These are phyloP conservation scores for Stenotaenia linearis DNA, from an alignment of 2,888 invertebrate genomes.

Conservation along the genomic window DNA sequence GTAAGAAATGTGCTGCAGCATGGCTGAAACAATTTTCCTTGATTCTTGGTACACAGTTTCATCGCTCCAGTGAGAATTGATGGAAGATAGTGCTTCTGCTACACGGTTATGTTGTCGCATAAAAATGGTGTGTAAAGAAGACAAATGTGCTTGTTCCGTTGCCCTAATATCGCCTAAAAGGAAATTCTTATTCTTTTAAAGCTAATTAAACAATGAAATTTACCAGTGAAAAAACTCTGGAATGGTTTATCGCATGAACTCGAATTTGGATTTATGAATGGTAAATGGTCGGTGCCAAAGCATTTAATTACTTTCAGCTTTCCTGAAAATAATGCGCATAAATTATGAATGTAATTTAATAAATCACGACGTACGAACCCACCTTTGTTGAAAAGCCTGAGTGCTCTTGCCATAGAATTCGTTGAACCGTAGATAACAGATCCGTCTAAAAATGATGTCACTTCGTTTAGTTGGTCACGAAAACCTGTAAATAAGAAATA, in stretches of 20 bases:
- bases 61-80: conserved; percentile 36
- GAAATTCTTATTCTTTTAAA: neutral
- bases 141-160: conserved; percentile 35
- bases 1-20: conserved; percentile 43
- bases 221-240: conserved; percentile 24
- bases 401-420: conserved; percentile 29
- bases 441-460: conserved; percentile 35
- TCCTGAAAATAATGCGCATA: neutral
- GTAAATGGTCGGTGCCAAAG: conserved; percentile 29
- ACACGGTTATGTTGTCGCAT: conserved; percentile 32
- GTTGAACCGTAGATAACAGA: conserved; percentile 36
- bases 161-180: conserved; percentile 33
- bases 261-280: conserved; percentile 17
- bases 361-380: neutral
- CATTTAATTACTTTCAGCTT: conserved; percentile 8
- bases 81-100: conserved; percentile 7
- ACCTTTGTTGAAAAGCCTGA: conserved; percentile 52
- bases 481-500: conserved; percentile 33
- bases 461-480: conserved; percentile 35
- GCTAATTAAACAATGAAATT: neutral
- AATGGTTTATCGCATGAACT: conserved; percentile 10
- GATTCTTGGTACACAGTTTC: conserved; percentile 35
- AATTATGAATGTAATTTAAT: neutral
- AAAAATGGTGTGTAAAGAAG: conserved; percentile 31
- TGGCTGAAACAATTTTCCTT: conserved; percentile 33